These are phyloP conservation scores for Tetheella fluctuosa DNA, from an alignment of 2,888 invertebrate species.

Conservation along the genomic window DNA sequence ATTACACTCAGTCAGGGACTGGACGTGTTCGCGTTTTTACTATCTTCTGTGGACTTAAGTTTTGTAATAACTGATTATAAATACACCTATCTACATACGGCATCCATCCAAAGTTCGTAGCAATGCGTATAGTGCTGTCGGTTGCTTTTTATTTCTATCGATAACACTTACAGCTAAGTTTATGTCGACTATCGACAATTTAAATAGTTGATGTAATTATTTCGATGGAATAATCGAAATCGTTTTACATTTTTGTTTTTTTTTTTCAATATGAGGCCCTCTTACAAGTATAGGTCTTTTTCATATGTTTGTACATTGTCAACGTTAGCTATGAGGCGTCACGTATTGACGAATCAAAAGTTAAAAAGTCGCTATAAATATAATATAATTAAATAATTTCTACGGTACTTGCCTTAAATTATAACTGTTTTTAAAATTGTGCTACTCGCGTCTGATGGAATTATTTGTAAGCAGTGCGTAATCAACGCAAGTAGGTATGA, in stretches of 20 bases:
- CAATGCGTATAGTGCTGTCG: neutral
- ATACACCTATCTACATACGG: neutral
- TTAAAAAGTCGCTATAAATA: neutral
- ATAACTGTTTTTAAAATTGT: conserved; percentile 3
- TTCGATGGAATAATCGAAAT: neutral
- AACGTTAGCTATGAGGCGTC: conserved; percentile 2
- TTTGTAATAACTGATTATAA: neutral
- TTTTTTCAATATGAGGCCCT: neutral
- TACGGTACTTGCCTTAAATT: conserved; percentile 9
- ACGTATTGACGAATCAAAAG: neutral
- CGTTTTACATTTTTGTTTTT: neutral
- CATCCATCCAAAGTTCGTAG: neutral
- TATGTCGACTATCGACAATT: neutral
- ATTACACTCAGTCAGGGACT: conserved; percentile 3
- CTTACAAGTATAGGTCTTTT: neutral
- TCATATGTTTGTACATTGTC: conserved; percentile 9
- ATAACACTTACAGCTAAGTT: neutral
- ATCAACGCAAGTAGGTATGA: conserved; percentile 56
- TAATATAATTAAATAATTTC: conserved; percentile 4
- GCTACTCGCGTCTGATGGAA: conserved; percentile 21
- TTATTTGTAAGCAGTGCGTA: conserved; percentile 33
- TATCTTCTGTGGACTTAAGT: conserved; percentile 10
- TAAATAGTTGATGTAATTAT: conserved; percentile 6
- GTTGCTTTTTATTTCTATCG: conserved; percentile 2
- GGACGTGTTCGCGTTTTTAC: neutral